Conservation (phyloP, 2,888 invertebrate species). For the Drosophila quinaria region DNA sequence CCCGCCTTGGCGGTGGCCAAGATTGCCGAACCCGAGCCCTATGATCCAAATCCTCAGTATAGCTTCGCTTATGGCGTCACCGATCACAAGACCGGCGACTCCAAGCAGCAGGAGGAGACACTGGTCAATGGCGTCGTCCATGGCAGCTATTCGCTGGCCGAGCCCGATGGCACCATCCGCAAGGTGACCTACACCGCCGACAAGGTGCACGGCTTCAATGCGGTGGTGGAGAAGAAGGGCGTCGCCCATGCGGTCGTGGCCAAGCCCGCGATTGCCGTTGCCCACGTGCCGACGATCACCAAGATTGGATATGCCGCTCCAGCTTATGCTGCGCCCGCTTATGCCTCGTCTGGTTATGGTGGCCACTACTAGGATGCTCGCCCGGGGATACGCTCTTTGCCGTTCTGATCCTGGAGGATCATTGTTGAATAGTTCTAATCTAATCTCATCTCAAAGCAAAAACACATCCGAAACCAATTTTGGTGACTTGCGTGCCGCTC, state of each 20-base stretch:
- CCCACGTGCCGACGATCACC: constrained; percentile 70
- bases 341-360: constrained; percentile 56
- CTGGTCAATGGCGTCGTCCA: constrained; percentile 85
- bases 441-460: constrained; percentile 36
- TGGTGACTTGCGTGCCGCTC: constrained; percentile 61
- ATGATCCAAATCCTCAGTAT: constrained; percentile 84
- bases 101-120: constrained; percentile 84
- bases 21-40: constrained; percentile 75
- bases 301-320: constrained; percentile 71
- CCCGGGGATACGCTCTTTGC: constrained; percentile 6
- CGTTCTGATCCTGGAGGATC: constrained; percentile 10
- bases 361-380: constrained; percentile 63
- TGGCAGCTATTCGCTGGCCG: constrained; percentile 85
- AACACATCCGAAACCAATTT: constrained; percentile 35
- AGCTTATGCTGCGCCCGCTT: constrained; percentile 54
- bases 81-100: constrained; percentile 84
- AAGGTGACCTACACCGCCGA: constrained; percentile 85
- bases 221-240: constrained; percentile 83
- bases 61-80: constrained; percentile 85
- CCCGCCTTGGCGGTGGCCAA: constrained; percentile 69
- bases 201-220: constrained; percentile 84
- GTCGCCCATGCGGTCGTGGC: constrained; percentile 67
- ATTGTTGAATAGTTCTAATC: constrained; percentile 74
- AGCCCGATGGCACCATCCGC: constrained; percentile 84
- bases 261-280: constrained; percentile 59